These are phyloP conservation scores for Cyrtonyx montezumae DNA, from an alignment of 2,113 vertebrate species.

Conservation along the genomic window DNA sequence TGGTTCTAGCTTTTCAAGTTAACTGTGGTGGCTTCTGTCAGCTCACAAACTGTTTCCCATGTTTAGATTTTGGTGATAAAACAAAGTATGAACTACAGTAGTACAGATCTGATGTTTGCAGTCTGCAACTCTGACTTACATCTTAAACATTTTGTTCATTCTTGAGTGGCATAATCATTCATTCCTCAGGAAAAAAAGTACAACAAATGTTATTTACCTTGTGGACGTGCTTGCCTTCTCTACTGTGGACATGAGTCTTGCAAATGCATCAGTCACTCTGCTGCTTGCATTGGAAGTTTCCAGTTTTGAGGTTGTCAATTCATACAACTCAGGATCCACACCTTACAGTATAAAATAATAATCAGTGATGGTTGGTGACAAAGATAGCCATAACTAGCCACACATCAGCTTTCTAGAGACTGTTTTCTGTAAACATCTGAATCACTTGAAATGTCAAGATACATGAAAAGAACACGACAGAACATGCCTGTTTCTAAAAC, in stretches of 20 bases:
- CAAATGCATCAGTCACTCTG: constrained; percentile 91
- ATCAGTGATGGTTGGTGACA: constrained; percentile 75
- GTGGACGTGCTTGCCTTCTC: constrained; percentile 96
- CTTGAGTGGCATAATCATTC: background rate
- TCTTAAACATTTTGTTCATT: background rate
- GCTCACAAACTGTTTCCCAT: background rate
- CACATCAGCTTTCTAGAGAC: constrained; percentile 61
- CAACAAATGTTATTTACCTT: constrained; percentile 77
- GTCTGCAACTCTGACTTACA: no score
- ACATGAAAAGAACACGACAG: background rate
- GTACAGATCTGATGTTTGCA: background rate
- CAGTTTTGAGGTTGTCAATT: constrained; percentile 94
- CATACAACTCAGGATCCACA: constrained; percentile 96
- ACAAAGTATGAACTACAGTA: background rate
- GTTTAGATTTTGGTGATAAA: background rate
- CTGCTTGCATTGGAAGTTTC: constrained; percentile 81
- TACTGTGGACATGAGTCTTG: constrained; percentile 95
- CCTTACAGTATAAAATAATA: constrained; percentile 85
- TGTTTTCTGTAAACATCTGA: constrained; percentile 84
- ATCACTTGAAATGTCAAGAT: constrained; percentile 52
- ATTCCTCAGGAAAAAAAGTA: background rate
- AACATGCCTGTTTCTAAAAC: background rate
- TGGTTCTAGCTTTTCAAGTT: background rate
- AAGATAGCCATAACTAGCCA: constrained; percentile 14
- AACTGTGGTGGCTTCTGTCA: background rate